Conservation (phyloP, 2,888 invertebrate genomes). For the Kuschelorhynchus macadamiae region DNA sequence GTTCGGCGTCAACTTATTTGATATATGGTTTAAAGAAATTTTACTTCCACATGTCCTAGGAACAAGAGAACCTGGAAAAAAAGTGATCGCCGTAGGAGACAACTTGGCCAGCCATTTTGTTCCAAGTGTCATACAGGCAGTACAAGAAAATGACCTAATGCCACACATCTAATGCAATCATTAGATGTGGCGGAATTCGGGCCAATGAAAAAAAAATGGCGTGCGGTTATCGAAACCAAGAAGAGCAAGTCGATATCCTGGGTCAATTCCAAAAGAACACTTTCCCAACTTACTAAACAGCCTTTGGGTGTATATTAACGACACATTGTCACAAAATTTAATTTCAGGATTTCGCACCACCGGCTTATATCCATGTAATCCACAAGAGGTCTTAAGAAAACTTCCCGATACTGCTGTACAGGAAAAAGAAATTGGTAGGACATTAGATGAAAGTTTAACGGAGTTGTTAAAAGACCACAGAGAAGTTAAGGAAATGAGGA, state of each 20-base stretch:
- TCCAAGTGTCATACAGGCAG: conserved; percentile 15
- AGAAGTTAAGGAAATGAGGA: conserved; percentile 1
- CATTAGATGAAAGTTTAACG: conserved; percentile 12
- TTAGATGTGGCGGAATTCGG: conserved; percentile 19
- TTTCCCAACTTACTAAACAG: conserved; percentile 39
- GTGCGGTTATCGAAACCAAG: background rate
- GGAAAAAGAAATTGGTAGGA: conserved; percentile 8
- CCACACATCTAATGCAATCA: conserved; percentile 24
- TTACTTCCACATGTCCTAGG: conserved; percentile 9
- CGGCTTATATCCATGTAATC: conserved; percentile 29
- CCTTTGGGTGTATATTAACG: conserved; percentile 21
- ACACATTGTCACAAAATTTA: conserved; percentile 36
- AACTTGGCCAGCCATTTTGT: conserved; percentile 17
- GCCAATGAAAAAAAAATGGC: conserved; percentile 25
- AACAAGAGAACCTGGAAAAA: conserved; percentile 8
- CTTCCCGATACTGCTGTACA: conserved; percentile 15
- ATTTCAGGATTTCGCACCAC: conserved; percentile 47
- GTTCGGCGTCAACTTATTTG: conserved; percentile 1
- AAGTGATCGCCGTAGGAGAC: conserved; percentile 13
- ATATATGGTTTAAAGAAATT: conserved; percentile 15
- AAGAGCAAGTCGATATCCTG: conserved; percentile 27
- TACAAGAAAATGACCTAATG: conserved; percentile 18
- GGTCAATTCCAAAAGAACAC: conserved; percentile 46
- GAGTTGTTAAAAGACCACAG: conserved; percentile 18
- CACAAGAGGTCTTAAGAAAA: conserved; percentile 9